These are phyloP conservation scores for Pangasianodon hypophthalmus DNA, from an alignment of 2,113 vertebrate genomes.

Conservation along the genomic window DNA sequence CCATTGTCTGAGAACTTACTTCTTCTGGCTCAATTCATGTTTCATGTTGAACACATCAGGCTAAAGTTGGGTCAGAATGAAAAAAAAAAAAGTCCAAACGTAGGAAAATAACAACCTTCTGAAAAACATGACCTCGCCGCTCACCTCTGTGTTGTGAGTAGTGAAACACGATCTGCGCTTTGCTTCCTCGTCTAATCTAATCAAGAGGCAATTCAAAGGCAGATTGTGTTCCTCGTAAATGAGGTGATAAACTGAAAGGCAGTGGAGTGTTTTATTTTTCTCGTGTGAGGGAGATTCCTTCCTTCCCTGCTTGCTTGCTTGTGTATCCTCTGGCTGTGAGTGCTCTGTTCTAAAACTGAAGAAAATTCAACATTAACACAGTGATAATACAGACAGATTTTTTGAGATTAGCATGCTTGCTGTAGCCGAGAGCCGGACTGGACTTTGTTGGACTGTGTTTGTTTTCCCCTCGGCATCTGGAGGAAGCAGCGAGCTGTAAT, in stretches of 20 bases:
- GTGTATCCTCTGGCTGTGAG: background rate
- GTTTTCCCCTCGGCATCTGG: background rate
- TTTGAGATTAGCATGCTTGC: background rate
- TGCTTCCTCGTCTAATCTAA: background rate
- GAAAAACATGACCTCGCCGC: background rate
- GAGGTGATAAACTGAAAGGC: background rate
- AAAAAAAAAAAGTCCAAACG: background rate
- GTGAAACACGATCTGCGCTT: background rate
- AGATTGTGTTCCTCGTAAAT: background rate
- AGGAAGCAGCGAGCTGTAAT: conserved; percentile 13
- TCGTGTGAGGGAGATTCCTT: background rate
- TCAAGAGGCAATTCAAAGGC: background rate
- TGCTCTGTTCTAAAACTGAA: background rate
- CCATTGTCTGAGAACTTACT: too few relatives aligned
- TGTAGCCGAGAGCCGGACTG: background rate
- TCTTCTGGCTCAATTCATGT: too few relatives aligned
- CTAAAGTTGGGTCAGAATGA: background rate
- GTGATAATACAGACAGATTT: background rate
- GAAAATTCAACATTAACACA: background rate
- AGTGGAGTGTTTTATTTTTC: background rate
- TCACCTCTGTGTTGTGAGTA: background rate
- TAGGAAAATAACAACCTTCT: background rate
- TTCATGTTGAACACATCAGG: too few relatives aligned
- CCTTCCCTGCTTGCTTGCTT: background rate
- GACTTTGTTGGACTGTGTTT: conserved; percentile 16